A percentile compares a stretch with the other conserved stretches of the same genome.
These are phyloP conservation scores for Sceliomorpha sp. DNA, from an alignment of 2,888 invertebrate genomes.

Conservation along the genomic window DNA sequence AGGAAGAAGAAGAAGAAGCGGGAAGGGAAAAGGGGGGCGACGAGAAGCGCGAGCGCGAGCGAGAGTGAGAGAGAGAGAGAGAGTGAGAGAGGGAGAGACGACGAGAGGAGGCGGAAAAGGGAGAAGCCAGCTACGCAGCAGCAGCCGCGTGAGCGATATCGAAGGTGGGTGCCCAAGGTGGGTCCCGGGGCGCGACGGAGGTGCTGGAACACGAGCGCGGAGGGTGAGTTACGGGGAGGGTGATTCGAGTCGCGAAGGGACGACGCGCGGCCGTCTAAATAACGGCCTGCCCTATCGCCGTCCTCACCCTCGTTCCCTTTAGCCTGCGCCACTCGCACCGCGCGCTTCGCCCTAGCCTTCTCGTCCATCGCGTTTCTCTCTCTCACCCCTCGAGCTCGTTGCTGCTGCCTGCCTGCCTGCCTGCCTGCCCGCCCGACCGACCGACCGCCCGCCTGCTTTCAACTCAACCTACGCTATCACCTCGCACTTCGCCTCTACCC, in stretches of 20 bases:
- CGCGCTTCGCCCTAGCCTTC: constrained; percentile 40
- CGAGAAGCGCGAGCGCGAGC: too few species aligned
- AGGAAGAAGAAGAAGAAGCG: constrained; percentile 1
- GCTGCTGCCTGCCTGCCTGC: constrained; percentile 41
- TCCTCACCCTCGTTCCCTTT: constrained; percentile 65
- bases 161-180: constrained; percentile 35
- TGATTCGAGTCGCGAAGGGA: constrained; percentile 50
- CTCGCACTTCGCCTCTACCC: constrained; percentile 27
- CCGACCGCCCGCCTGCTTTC: constrained; percentile 21
- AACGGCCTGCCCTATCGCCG: constrained; percentile 59
- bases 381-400: constrained; percentile 23
- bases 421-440: too few species aligned
- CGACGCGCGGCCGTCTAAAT: constrained; percentile 61
- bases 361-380: constrained; percentile 26
- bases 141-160: constrained; percentile 36
- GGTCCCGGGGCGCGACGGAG: constrained; percentile 43
- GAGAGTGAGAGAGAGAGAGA: constrained; percentile 6
- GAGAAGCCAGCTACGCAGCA: constrained; percentile 54
- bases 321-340: constrained; percentile 28
- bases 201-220: constrained; percentile 44
- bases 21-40: too few species aligned
- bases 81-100: constrained; percentile 12
- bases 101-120: constrained; percentile 38
- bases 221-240: constrained; percentile 55
- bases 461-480: constrained; percentile 27